Conservation (phyloP, 2,113 vertebrate species). For the Sitta europaea region DNA sequence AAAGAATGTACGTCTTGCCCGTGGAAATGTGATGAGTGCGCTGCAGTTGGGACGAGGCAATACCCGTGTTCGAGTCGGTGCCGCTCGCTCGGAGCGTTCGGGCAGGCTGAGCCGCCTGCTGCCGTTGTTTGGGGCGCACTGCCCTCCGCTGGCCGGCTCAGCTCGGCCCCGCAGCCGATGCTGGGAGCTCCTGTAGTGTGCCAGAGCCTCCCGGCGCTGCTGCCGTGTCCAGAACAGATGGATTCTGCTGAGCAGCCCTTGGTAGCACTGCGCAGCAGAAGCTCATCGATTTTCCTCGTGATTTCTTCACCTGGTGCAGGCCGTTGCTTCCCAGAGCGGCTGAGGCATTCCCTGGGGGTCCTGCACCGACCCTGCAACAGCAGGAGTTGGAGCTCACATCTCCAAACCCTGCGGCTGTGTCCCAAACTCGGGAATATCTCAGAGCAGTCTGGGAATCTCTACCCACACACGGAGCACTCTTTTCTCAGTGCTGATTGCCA, state of each 20-base stretch:
- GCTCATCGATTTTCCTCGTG: rapidly evolving
- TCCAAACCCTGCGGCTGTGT: neutral
- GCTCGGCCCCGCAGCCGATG: neutral
- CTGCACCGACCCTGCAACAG: neutral
- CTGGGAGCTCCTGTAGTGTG: neutral
- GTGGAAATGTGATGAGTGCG: neutral
- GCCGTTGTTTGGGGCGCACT: neutral
- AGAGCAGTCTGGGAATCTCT: neutral
- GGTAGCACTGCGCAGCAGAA: neutral
- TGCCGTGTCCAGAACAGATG: neutral
- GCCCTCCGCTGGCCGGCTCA: neutral
- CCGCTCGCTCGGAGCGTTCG: neutral
- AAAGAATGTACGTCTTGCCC: neutral
- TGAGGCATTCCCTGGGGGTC: neutral
- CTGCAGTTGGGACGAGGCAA: neutral
- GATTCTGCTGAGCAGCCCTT: neutral
- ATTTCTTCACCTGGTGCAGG: neutral
- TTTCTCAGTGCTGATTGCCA: neutral
- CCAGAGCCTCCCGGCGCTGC: neutral
- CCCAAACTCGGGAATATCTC: neutral
- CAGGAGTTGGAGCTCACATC: neutral
- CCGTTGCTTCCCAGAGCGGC: rapidly evolving
- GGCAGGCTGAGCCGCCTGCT: neutral
- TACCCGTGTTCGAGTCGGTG: neutral
- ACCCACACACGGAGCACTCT: neutral